A percentile compares a stretch with the other conserved stretches of the same genome.
These are phyloP conservation scores for Clarias laeviceps DNA, from an alignment of 2,797 vertebrate genomes.

Conservation along the genomic window DNA sequence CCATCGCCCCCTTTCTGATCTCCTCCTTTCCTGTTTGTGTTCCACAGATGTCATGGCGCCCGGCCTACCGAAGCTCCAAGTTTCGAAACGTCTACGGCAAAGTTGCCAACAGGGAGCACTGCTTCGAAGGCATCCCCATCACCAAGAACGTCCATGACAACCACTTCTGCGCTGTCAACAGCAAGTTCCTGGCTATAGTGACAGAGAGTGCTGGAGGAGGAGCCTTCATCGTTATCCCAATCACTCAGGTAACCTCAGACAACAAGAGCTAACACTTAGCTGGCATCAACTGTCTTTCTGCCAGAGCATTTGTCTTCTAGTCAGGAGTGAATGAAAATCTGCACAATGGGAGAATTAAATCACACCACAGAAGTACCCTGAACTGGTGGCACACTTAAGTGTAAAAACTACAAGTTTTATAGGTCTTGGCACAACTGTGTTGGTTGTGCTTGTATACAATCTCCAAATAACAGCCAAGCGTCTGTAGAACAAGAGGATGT, in stretches of 20 bases:
- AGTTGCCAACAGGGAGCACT: conserved; percentile 91
- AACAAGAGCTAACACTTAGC: conserved; percentile 6
- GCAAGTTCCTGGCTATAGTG: conserved; percentile 91
- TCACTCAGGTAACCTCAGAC: conserved; percentile 85
- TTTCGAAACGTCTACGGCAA: conserved; percentile 98
- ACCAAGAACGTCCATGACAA: conserved; percentile 99
- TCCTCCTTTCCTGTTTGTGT: conserved; percentile 29
- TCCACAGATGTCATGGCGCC: conserved; percentile 98
- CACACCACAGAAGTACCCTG: background rate
- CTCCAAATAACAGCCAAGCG: conserved; percentile 31
- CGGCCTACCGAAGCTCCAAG: conserved; percentile 98
- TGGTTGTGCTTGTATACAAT: conserved; percentile 17
- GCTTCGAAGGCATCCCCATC: conserved; percentile 94
- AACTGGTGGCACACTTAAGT: conserved; percentile 19
- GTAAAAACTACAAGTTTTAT: conserved; percentile 28
- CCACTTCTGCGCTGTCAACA: conserved; percentile 96
- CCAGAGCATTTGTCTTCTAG: conserved; percentile 25
- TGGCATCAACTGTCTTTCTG: conserved; percentile 12
- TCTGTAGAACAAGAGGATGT: background rate
- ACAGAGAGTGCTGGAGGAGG: conserved; percentile 93
- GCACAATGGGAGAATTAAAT: conserved; percentile 31
- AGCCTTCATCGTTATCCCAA: conserved; percentile 90
- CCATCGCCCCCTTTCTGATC: background rate
- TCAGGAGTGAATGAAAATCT: conserved; percentile 45
- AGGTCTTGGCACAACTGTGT: background rate